Base-by-base conservation (phyloP, 1,140 invertebrate genomes). In the Daktulosphaira vitifoliae region DNA sequence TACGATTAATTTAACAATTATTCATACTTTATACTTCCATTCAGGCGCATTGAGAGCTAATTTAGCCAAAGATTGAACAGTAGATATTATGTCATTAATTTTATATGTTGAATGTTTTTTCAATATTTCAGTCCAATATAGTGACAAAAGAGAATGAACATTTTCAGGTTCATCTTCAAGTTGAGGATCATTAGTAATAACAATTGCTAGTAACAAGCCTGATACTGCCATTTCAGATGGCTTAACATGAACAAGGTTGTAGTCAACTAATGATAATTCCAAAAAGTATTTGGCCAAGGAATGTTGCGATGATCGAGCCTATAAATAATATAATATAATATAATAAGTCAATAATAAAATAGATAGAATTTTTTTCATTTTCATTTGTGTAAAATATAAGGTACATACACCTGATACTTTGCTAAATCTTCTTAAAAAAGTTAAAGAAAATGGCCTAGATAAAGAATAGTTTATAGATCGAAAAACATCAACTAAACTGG, bases 241-340 rank as follows among this genome's bases (percentile, higher is more conserved):
- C 56, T 79, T 77, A 71, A 87, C 82, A 72, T 91, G 86, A 25
- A 83, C 82, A 77, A 94, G 81, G 33, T 84, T 79, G 73, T 95
- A 94, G 46, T 95, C 85, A 13, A 92, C 74, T 42, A 95, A 76
- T 66, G 85, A 81, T 26, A 97, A 75, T 75, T 98, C 95, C 70
- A 94, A 81, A 53, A 98, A 83, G 73, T 95, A 98, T 78, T 98
- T 98, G 7, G 91, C 91, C 73, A 96, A 77, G 50, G 84, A 85
- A 74, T 97, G 92, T 72, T 89, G 83, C 65, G 79, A 79, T 15
- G 83, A 74, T 69, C 81, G 82, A 8, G 84, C 85, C 68, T 68
- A 44, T 11, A 66, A 48, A 29, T 42, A 38, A 25, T 46, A 48
- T 18, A 13, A 2, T 16, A 33, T 4, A 65, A 13, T 33, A 33